Base-by-base conservation (phyloP, 2,113 vertebrate genomes). In the Dromas ardeola region DNA sequence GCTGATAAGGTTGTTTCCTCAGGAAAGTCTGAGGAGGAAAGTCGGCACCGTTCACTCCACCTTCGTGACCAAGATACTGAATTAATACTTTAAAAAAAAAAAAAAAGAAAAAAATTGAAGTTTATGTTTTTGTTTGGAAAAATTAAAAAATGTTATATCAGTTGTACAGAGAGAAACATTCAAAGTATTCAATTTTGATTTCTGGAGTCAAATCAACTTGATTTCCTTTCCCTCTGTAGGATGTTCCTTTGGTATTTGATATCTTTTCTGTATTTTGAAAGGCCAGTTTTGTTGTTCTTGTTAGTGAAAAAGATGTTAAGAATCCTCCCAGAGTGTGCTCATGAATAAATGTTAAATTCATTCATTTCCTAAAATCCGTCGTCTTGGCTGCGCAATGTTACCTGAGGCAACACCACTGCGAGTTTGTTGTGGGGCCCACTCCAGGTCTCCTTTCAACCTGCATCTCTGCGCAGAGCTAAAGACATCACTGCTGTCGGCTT, bases 151-250 rank as follows among this genome's bases (percentile, higher is more conserved):
- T 1, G 20, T 47, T 72, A 1, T 49, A 77, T 66, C n/a, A 59
- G 22, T 66, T 80, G 29, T 23, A 59, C 30, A 56, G 47, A 89
- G 15, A 81, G 45, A 95, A 93, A 79, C 66, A 96, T 92, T 91
- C 53, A 18, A 96, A 92, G 71, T 81, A 95, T 95, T 89, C 78
- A 29, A 6, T 40, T 96, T 92, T 81, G 63, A 36, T 74, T 95
- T 91, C 40, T 93, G 83, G 56, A 94, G 27, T 77, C 34, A 87
- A 76, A 76, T 65, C 81, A 89, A 36, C 45, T 79, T 82, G 70
- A 95, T 95, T 97, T 97, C 94, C 86, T 95, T 42, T 94, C 20
- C 32, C 40, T 91, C 58, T 62, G 11, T 70, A 95, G 32, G 21
- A 89, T 30, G 56, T 45, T 50, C 22, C 53, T 89, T 79, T 73